Conservation (phyloP, 2,113 vertebrate genomes). For the Meleagris gallopavo region DNA sequence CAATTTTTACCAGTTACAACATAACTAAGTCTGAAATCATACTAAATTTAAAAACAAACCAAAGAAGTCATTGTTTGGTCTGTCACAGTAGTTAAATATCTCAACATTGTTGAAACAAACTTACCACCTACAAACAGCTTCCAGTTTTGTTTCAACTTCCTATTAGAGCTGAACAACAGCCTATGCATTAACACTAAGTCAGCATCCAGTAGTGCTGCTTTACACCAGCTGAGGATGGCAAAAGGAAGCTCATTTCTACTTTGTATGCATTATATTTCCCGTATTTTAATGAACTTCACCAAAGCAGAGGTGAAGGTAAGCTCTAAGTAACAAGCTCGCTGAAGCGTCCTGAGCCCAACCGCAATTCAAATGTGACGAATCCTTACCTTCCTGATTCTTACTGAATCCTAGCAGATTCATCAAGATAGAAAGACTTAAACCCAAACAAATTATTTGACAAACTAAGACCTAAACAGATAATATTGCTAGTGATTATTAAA, state of each 20-base stretch:
- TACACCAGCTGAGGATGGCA: neutral
- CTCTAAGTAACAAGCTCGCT: neutral
- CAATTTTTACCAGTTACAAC: neutral
- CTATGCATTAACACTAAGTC: neutral
- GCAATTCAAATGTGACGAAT: neutral
- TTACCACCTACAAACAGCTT: neutral
- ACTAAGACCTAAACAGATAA: neutral
- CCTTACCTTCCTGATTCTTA: neutral
- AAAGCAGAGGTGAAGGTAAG: neutral
- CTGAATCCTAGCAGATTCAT: neutral
- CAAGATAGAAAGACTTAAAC: neutral
- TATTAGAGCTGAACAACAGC: neutral
- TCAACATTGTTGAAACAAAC: neutral
- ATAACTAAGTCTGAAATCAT: neutral
- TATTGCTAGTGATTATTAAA: neutral
- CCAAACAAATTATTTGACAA: neutral
- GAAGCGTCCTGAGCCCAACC: neutral
- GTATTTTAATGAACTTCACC: neutral
- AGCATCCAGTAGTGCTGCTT: neutral
- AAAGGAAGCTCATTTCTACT: neutral
- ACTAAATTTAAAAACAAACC: neutral
- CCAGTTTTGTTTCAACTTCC: neutral
- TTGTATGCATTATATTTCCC: neutral
- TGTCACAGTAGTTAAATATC: neutral
- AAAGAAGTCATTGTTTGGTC: neutral